These are phyloP conservation scores for Lacerta agilis DNA, from an alignment of 2,797 vertebrate species.

Conservation along the genomic window DNA sequence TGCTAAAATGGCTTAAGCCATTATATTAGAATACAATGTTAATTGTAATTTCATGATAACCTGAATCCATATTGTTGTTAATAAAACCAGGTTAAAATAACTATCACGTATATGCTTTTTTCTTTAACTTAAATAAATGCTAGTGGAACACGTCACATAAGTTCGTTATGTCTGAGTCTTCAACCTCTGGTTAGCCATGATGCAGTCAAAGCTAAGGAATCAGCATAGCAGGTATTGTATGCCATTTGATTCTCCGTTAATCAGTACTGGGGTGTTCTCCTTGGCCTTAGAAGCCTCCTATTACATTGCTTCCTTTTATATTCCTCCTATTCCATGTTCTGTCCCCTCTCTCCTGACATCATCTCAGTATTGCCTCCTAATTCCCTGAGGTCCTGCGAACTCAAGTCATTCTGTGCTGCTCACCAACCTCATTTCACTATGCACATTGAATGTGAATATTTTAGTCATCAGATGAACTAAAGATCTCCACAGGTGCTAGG, in stretches of 20 bases:
- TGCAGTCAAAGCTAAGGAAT: not conserved
- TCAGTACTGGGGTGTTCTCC: not conserved
- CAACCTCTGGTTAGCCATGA: not conserved
- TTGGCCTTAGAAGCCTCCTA: not conserved
- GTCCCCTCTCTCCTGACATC: not conserved
- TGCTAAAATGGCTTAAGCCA: slow-evolving; percentile 62
- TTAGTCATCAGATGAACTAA: not conserved
- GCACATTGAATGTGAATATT: not conserved
- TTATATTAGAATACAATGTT: slow-evolving; percentile 68
- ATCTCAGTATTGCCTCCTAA: not conserved
- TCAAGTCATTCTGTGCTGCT: not conserved
- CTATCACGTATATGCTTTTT: not conserved
- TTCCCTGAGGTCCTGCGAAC: not conserved
- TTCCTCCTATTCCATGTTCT: not conserved
- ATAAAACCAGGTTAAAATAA: slow-evolving; percentile 72
- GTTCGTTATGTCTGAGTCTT: not conserved
- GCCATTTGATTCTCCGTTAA: not conserved
- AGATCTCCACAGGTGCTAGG: not conserved
- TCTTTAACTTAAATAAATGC: slow-evolving; percentile 7
- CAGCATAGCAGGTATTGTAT: not conserved
- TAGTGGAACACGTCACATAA: not conserved
- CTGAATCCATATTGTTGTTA: slow-evolving; percentile 77
- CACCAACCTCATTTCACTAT: not conserved
- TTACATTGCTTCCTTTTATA: not conserved
- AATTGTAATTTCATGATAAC: slow-evolving; percentile 73